Percentiles rank a stretch among this genome's conserved stretches.
Conservation (phyloP, 2,888 invertebrate species). For the Paralinhomoeus sp. region DNA sequence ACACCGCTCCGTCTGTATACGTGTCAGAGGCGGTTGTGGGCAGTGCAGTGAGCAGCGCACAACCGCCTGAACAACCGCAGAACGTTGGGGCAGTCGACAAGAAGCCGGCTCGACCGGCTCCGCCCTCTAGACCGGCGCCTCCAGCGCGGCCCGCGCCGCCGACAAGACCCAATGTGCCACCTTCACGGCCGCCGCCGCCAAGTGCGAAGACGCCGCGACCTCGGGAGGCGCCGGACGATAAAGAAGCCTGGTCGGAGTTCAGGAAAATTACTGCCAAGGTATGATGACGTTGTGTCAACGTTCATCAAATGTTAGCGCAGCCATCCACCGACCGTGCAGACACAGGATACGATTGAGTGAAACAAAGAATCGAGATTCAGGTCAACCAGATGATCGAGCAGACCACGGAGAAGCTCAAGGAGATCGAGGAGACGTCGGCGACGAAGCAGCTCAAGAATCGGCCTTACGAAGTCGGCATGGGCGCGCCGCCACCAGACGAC, state of each 20-base stretch:
- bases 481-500: neutral
- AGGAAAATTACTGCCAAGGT: neutral
- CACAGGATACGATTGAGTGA: no score
- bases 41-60: no score
- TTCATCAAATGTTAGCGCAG: no score
- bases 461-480: neutral
- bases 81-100: no score
- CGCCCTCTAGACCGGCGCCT: neutral
- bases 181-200: neutral
- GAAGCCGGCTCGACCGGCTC: no score
- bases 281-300: no score
- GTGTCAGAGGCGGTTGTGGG: no score
- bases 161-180: neutral
- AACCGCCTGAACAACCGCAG: no score
- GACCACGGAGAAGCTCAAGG: conserved; percentile 5
- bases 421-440: conserved; percentile 3
- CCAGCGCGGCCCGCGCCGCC: neutral
- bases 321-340: no score
- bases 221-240: neutral
- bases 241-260: conserved; percentile 1
- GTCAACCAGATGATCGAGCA: conserved; percentile 3
- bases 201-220: no score
- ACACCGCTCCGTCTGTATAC: no score
- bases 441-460: neutral
- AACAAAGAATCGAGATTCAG: no score